Evolutionary conservation across 2,888 invertebrate species (phyloP).

Genomic region (Altica lythri): DNA sequence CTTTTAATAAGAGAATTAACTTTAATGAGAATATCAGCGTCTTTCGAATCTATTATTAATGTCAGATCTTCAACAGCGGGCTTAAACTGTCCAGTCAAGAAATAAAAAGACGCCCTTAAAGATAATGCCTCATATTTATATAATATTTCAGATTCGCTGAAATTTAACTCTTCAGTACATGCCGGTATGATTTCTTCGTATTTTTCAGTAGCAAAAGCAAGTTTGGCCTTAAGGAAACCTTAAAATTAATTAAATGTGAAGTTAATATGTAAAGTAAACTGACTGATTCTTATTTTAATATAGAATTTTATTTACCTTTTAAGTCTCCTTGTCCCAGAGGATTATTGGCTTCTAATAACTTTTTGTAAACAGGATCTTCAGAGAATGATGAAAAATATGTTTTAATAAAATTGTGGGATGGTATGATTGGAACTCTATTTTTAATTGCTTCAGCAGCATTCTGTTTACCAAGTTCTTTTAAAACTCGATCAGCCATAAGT

Average conservation of each 20-base stretch:
- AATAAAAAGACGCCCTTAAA: slow-evolving; percentile 83
- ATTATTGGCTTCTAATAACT: slow-evolving; percentile 55
- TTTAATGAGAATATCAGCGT: slow-evolving; percentile 66
- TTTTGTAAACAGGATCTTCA: slow-evolving; percentile 77
- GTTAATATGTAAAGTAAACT: not conserved
- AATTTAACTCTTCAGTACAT: slow-evolving; percentile 79
- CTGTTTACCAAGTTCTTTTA: slow-evolving; percentile 78
- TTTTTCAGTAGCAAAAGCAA: slow-evolving; percentile 70
- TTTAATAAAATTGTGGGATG: slow-evolving; percentile 84
- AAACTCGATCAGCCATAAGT: slow-evolving; percentile 82
- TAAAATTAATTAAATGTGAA: too few species aligned
- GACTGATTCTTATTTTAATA: not conserved
- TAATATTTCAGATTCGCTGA: slow-evolving; percentile 63
- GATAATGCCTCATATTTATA: slow-evolving; percentile 74
- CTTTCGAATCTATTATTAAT: slow-evolving; percentile 68
- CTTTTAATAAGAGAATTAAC: slow-evolving; percentile 88
- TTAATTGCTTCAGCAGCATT: slow-evolving; percentile 78
- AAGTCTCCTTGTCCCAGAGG: slow-evolving; percentile 50
- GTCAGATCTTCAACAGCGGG: slow-evolving; percentile 75
- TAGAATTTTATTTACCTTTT: slow-evolving; percentile 42
- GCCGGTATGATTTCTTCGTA: slow-evolving; percentile 79
- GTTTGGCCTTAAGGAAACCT: slow-evolving; percentile 74
- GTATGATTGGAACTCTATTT: slow-evolving; percentile 72
- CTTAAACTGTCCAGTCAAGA: slow-evolving; percentile 76
- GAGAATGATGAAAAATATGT: slow-evolving; percentile 88